Evolutionary conservation across 64 coral and sea anemone genomes (phyloP).

Genomic region (Platygyra sinensis): DNA sequence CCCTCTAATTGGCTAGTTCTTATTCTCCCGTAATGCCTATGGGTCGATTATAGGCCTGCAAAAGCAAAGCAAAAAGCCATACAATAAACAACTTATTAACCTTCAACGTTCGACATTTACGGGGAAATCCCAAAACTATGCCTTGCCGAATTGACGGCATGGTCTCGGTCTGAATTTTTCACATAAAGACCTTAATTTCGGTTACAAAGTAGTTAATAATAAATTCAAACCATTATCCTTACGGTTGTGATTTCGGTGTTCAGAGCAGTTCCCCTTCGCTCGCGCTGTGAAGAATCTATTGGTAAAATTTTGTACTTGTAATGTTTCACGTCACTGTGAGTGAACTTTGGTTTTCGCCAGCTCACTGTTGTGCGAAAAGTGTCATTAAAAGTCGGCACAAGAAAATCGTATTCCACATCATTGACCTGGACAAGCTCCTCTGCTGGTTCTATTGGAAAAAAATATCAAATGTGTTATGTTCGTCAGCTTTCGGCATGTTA

Average conservation of each 20-base stretch:
- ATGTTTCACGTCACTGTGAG: constrained; percentile 39
- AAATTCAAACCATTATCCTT: neutral
- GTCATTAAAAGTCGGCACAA: neutral
- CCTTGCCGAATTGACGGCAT: no score
- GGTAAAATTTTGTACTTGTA: constrained; percentile 21
- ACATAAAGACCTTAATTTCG: no score
- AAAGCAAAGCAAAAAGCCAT: no score
- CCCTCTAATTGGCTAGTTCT: no score
- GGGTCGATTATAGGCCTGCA: no score
- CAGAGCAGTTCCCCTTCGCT: neutral
- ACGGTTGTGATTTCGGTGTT: constrained; percentile 3
- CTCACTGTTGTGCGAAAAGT: constrained; percentile 5
- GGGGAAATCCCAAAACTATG: no score
- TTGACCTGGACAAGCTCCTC: constrained; percentile 40
- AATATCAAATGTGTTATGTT: neutral
- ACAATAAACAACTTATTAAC: no score
- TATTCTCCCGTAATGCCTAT: no score
- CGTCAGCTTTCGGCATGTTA: no score
- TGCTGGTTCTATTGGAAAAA: neutral
- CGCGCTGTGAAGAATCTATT: neutral
- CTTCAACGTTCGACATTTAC: no score
- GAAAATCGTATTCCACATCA: neutral
- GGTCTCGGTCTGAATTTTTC: no score
- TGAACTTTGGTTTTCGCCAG: constrained; percentile 44
- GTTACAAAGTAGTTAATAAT: neutral